These are phyloP conservation scores for Stegostoma tigrinum DNA, from an alignment of 2,113 vertebrate genomes.

Conservation along the genomic window DNA sequence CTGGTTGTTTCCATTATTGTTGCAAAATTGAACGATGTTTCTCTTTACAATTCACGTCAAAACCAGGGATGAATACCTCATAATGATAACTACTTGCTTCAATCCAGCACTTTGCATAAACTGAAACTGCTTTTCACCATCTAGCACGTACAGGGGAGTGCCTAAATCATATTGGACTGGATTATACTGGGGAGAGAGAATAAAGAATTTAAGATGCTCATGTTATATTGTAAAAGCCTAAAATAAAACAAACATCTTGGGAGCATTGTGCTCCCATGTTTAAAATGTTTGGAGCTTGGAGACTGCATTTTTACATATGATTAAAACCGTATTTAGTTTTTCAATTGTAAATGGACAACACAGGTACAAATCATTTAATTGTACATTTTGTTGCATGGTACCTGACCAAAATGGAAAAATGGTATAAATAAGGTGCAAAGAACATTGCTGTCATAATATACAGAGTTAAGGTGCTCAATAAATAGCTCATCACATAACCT, in stretches of 20 bases:
- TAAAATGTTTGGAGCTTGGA: neutral
- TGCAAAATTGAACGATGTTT: neutral
- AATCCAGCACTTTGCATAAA: neutral
- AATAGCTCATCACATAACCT: neutral
- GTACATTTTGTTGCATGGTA: too few relatives aligned
- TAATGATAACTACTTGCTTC: neutral
- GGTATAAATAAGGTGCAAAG: neutral
- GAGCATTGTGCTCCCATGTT: neutral
- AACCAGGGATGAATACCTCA: neutral
- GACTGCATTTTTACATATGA: neutral
- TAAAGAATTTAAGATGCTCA: neutral
- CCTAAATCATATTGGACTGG: neutral
- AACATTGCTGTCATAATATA: neutral
- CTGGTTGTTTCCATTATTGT: neutral
- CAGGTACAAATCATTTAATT: neutral
- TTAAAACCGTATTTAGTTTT: slow-evolving; percentile 10
- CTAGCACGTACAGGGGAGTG: neutral
- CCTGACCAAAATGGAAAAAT: neutral
- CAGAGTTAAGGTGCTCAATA: neutral
- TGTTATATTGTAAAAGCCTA: neutral
- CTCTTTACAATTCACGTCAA: neutral
- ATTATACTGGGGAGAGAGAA: neutral
- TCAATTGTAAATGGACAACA: neutral
- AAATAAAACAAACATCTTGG: neutral
- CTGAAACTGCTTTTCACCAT: neutral